phyloP scores from a whole-genome alignment of 2,113 vertebrate genomes.

The Xyliphius kryptos region DNA sequence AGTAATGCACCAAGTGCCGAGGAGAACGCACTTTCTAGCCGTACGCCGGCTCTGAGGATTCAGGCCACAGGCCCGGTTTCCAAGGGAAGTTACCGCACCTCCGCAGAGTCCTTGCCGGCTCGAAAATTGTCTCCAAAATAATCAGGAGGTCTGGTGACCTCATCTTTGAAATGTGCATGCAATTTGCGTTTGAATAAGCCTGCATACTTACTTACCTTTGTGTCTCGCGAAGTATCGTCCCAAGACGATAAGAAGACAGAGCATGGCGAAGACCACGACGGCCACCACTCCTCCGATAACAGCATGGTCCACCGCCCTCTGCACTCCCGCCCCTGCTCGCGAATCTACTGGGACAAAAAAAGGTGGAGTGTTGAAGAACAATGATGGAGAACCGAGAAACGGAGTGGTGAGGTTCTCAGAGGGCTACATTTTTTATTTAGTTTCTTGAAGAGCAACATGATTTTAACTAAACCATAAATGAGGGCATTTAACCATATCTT shows the following conservation, averaged over 20 bases:
- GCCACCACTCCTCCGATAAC: slow-evolving; percentile 97
- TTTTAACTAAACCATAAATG: no score
- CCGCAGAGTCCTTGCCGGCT: neutral
- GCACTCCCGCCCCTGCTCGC: slow-evolving; percentile 83
- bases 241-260: slow-evolving; percentile 95
- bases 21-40: slow-evolving; percentile 22
- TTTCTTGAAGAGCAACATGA: no score
- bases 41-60: slow-evolving; percentile 12
- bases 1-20: slow-evolving; percentile 19
- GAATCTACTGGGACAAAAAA: slow-evolving; percentile 72
- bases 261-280: slow-evolving; percentile 96
- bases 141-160: slow-evolving; percentile 37
- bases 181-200: slow-evolving; percentile 6
- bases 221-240: slow-evolving; percentile 98
- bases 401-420: no score
- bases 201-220: slow-evolving; percentile 80
- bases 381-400: no score
- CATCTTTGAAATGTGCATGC: slow-evolving; percentile 4
- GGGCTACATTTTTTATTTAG: no score
- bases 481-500: no score
- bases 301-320: slow-evolving; percentile 90
- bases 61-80: neutral
- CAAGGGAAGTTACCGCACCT: neutral
- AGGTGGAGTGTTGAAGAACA: neutral
- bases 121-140: slow-evolving; percentile 20